Evolutionary conservation across 2,888 invertebrate genomes (phyloP), one percentile per base, ranked within the genome.

Genomic region (Phlogophora meticulosa): DNA sequence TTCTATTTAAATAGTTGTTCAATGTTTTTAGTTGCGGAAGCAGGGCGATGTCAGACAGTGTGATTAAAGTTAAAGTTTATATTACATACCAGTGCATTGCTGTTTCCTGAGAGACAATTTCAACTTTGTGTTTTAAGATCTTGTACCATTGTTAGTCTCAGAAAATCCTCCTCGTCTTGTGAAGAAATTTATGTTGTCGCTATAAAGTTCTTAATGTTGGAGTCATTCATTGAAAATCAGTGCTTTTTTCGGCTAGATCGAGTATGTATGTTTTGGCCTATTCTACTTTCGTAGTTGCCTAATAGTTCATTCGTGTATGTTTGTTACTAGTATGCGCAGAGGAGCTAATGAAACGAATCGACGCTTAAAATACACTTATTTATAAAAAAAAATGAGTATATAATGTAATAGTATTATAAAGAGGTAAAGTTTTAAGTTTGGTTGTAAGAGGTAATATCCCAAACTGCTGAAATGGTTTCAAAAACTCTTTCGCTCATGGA

Each of bases 101-200:
- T 42, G 20, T 13, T 60, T 57, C 34, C 13, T 17, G 13, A 36
- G 15, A 45, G 5, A 15, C 11, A 15, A 36, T 60, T 36, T 60
- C 34, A 24, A 45, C 43, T 46, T 46, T n/a, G 5, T 46, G 7
- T 34, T 13, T 22, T 45, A 13, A 45, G 45, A 11, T 28, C 28
- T 45, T 34, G n/a, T 22, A 11, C 15, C 22, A n/a, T 46, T 48
- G 3, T 48, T n/a, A 34, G n/a, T 13, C 9, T 28, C 28, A 28
- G 28, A 28, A 28, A 28, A 28, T 28, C 28, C 28, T 28, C 2
- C 28, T 28, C 28, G 28, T 28, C 20, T 34, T 46, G 22, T 34
- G 34, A n/a, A 48, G n/a, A 13, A 48, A 46, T 48, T 15, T n/a
- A 11, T 34, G n/a, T 11, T 13, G 17, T 22, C 10, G 28, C 28